Percentiles rank a stretch among this genome's conserved stretches.
phyloP scores from a whole-genome alignment of 1,140 invertebrate genomes.

The Polyergus mexicanus region DNA sequence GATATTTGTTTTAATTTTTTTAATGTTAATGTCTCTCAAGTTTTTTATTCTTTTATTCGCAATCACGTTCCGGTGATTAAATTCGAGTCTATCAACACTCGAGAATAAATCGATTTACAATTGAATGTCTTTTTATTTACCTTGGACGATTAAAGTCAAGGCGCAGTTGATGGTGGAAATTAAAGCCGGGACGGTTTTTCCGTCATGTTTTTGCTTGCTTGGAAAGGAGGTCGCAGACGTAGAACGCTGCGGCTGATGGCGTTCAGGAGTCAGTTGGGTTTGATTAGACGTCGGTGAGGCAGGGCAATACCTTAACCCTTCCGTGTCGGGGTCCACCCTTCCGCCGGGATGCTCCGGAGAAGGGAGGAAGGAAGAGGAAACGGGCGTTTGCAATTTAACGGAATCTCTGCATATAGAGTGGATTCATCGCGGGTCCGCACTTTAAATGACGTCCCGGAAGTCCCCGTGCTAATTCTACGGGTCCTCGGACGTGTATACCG shows the following conservation, averaged over 20 bases:
- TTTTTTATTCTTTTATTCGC: background rate
- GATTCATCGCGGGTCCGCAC: slow-evolving; percentile 73
- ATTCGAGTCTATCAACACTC: background rate
- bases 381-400: slow-evolving; percentile 78
- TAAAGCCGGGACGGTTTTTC: slow-evolving; percentile 16
- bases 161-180: slow-evolving; percentile 36
- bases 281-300: slow-evolving; percentile 67
- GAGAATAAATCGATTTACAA: background rate
- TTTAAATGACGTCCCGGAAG: slow-evolving; percentile 78
- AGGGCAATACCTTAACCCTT: slow-evolving; percentile 61
- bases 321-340: slow-evolving; percentile 46
- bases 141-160: background rate
- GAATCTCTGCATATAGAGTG: slow-evolving; percentile 81
- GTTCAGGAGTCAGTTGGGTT: slow-evolving; percentile 53
- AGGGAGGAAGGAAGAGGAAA: slow-evolving; percentile 53
- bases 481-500: slow-evolving; percentile 58
- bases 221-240: slow-evolving; percentile 13
- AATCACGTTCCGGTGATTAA: background rate
- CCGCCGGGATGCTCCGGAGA: background rate
- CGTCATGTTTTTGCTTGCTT: background rate
- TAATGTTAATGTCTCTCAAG: background rate
- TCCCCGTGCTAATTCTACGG: slow-evolving; percentile 78
- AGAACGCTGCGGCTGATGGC: background rate
- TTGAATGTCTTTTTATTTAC: background rate
- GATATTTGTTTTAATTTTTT: background rate